Base-by-base conservation (phyloP, 2,888 invertebrate species). In the Eurois occulta region DNA sequence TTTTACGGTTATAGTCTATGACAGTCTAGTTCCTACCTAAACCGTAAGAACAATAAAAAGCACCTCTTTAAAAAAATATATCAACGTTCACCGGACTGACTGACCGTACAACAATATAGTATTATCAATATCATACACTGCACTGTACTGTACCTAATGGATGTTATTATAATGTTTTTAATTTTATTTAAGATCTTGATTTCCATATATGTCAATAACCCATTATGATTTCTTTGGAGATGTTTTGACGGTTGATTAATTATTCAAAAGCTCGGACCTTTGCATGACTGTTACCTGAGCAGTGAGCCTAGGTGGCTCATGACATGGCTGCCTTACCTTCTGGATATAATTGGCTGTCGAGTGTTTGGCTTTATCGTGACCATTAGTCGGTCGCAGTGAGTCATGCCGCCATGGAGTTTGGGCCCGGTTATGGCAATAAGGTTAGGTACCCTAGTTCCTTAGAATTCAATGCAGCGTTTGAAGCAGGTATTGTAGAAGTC, bases 1-100 rank as follows among this genome's bases (percentile, higher is more conserved):
- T 65, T 77, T 73, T 73, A 73, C 52, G 43, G 78, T 52, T 78
- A 78, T 48, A 7, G 32, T 41, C 32, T 66, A 35, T 48, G 28
- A 60, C 43, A 77, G 28, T 28, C 24, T 72, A 28, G 24, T 32
- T 32, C 32, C 60, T 60, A n/a, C n/a, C 28, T 43, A 71, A 32
- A 16, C 46, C 24, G 32, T 62, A 21, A 38, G 18, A n/a, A 69
- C 4, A 11, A 7, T 3, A 1, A 21, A 21, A 21, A 32, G 7
- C 10, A 21, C 1, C 4, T 60, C 24, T 43, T 2, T 38, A 10
- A 21, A 7, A 43, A 24, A 24, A 35, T n/a, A 24, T 41, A 2
- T 10, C 43, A 46, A 46, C 18, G 16, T 64, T 43, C 18, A 13
- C 35, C 0, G n/a, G 1, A n/a, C 1, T n/a, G 41, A 66, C 28